A percentile compares a stretch with the other conserved stretches of the same genome.
Conservation (phyloP, 2,888 invertebrate genomes). For the Parnassius smintheus region DNA sequence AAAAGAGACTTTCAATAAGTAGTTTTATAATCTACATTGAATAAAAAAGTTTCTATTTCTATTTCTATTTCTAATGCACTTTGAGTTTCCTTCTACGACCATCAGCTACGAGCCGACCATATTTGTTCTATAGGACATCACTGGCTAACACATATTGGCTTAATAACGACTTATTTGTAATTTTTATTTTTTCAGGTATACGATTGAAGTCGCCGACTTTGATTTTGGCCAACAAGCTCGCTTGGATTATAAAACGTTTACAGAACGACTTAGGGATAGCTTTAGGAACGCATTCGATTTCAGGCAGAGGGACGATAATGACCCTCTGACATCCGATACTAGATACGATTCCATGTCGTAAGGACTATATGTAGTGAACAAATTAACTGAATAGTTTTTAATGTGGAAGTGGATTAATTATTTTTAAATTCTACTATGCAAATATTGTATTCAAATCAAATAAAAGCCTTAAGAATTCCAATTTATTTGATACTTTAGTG, state of each 20-base stretch:
- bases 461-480: conserved; percentile 16
- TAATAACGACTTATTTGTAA: too few species aligned
- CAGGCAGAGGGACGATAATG: conserved; percentile 60
- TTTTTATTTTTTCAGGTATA: conserved; percentile 78
- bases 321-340: conserved; percentile 64
- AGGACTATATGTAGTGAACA: conserved; percentile 29
- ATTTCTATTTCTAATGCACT: too few species aligned
- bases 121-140: too few species aligned
- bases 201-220: conserved; percentile 94
- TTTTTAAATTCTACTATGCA: neutral
- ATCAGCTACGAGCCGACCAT: too few species aligned
- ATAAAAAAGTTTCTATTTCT: too few species aligned
- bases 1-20: too few species aligned
- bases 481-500: neutral
- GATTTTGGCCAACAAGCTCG: conserved; percentile 92
- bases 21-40: too few species aligned
- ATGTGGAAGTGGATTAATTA: conserved; percentile 2
- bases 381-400: conserved; percentile 3
- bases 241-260: conserved; percentile 93
- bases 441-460: conserved; percentile 12
- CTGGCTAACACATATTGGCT: too few species aligned
- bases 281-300: conserved; percentile 76
- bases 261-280: conserved; percentile 89
- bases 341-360: conserved; percentile 82
- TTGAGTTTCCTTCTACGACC: too few species aligned